Percentiles rank a stretch among this genome's conserved stretches.
Conservation (phyloP, 2,888 invertebrate genomes). For the Salpingus planirostris region DNA sequence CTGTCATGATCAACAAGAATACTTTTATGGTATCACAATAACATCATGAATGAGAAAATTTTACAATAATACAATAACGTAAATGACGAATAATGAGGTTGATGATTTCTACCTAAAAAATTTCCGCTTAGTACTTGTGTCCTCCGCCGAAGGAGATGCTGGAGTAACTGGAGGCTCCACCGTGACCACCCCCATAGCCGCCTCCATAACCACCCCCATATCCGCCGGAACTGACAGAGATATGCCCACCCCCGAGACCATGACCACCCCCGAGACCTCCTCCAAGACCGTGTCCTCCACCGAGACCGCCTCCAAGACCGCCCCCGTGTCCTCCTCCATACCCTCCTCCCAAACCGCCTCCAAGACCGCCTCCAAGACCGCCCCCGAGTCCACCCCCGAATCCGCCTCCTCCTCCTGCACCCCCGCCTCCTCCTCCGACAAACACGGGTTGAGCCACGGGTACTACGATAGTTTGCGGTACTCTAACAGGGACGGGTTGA, state of each 20-base stretch:
- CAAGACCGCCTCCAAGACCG: constrained; percentile 8
- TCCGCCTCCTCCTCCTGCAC: constrained; percentile 19
- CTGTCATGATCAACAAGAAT: no score
- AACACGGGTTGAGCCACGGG: constrained; percentile 24
- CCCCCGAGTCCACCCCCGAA: constrained; percentile 10
- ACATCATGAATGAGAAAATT: no score
- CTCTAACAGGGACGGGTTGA: constrained; percentile 43
- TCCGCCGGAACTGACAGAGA: constrained; percentile 7
- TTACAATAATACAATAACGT: no score
- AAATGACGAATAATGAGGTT: no score
- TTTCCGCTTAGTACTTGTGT: constrained; percentile 13
- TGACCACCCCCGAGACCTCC: constrained; percentile 8
- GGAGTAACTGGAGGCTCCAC: constrained; percentile 21
- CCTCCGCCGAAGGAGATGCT: constrained; percentile 21
- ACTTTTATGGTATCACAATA: no score
- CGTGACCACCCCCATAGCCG: constrained; percentile 5
- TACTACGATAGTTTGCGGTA: constrained; percentile 29
- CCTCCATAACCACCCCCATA: constrained; percentile 7
- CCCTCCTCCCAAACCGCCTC: constrained; percentile 8
- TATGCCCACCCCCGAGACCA: constrained; percentile 9
- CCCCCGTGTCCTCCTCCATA: constrained; percentile 15
- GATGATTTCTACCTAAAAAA: no score
- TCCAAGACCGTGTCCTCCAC: constrained; percentile 10
- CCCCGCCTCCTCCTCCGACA: constrained; percentile 24
- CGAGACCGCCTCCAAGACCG: constrained; percentile 17